Evolutionary conservation across 30 jellyfish, hydroid and myxozoan genomes (phyloP), one percentile per base, ranked within the genome.

Genomic region (Clytia hemisphaerica): DNA sequence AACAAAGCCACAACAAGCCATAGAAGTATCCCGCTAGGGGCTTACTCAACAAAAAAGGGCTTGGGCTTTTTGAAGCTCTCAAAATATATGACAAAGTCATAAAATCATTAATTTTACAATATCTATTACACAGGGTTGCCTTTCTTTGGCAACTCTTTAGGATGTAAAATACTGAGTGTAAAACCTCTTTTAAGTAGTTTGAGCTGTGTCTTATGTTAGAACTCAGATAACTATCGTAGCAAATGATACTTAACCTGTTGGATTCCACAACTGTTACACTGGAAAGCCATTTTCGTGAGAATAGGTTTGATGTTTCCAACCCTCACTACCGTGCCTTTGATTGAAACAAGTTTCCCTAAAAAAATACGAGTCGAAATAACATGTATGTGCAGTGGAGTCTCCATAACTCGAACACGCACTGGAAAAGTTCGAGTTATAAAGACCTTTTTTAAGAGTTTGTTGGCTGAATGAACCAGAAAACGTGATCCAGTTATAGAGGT

Each of bases 251-350:
- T 18, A 45, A 88, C 97, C 93, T 88, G 97, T 27, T 50, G 67
- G 5, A 65, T 88, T 21, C 42, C 45, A 67, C 97, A 88, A 14
- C 94, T 75, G 18, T 63, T 15, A 46, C 97, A 88, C 33, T 55
- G 45, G 71, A 88, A 88, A 5, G 90, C 93, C 83, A 88, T 18
- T 32, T 81, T 75, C 1, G 92, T 80, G 29, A 66, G 95, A 2
- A 88, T 19, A 14, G 97, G 97, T 37, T 80, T 88, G 5, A 72
- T 80, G 45, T 88, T 80, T 37, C 97, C 79, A 45, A 82, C 94
- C 1, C 95, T 75, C 4, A 88, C 97, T 57, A 88, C 97, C 1
- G 97, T 88, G 2, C 97, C 97, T 48, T 82, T 76, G 40, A 88
- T 67, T 6, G 95, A 48, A 18, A 88, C 94, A 18, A 88, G 82